phyloP scores from a whole-genome alignment of 2,888 invertebrate species.

The Operophtera brumata region DNA sequence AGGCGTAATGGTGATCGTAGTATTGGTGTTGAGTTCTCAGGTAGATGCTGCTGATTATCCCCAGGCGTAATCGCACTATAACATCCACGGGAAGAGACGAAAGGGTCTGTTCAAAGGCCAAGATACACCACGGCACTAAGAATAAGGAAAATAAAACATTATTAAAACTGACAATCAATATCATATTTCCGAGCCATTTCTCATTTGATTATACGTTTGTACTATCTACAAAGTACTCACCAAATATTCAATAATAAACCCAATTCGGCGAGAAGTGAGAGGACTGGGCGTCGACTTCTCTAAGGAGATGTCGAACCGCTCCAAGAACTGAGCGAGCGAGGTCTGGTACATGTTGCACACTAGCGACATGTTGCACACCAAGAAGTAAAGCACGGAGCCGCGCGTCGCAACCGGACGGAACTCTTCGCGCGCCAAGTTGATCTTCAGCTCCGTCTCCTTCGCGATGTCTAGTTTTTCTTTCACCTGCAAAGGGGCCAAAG shows the following conservation, averaged over 20 bases:
- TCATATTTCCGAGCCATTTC: too few species aligned
- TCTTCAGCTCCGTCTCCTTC: slow-evolving; percentile 90
- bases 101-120: too few species aligned
- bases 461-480: slow-evolving; percentile 89
- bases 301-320: slow-evolving; percentile 92
- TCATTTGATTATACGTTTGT: too few species aligned
- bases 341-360: slow-evolving; percentile 96
- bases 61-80: too few species aligned
- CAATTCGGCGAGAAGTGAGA: slow-evolving; percentile 83
- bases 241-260: slow-evolving; percentile 88
- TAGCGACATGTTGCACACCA: slow-evolving; percentile 92
- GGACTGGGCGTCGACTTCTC: slow-evolving; percentile 83
- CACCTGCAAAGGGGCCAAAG: slow-evolving; percentile 66
- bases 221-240: slow-evolving; percentile 44
- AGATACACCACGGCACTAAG: too few species aligned
- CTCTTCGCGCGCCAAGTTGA: slow-evolving; percentile 91
- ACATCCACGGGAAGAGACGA: too few species aligned
- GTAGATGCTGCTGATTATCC: too few species aligned
- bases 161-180: too few species aligned
- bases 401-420: slow-evolving; percentile 91
- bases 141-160: too few species aligned
- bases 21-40: too few species aligned
- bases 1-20: too few species aligned
- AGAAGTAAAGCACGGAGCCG: slow-evolving; percentile 92
- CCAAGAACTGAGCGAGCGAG: slow-evolving; percentile 91